Base-by-base conservation (phyloP, 2,113 vertebrate genomes). In the Piaya cayana region DNA sequence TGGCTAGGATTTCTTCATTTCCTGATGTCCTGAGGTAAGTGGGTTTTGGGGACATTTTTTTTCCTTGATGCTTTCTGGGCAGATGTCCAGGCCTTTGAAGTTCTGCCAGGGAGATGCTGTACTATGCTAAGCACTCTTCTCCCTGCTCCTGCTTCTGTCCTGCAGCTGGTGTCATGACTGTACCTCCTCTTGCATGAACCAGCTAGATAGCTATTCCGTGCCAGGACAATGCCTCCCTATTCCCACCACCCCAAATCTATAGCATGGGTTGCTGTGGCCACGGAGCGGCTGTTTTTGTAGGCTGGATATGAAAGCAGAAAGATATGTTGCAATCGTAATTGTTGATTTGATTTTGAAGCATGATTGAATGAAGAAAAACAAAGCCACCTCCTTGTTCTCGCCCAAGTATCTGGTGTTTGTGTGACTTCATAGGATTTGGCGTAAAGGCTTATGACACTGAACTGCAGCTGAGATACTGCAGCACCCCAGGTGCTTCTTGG, bases 91-190 rank as follows among this genome's bases (percentile, higher is more conserved):
- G 42, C 60, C 50, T 43, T 87, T 93, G 85, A 90, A 90, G 82
- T 36, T 86, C 58, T 95, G 88, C 79, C 92, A 90, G 76, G 86
- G 74, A 47, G 88, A 37, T 92, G 63, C 72, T 93, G 65, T 70
- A 63, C 63, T 39, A 47, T 22, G 32, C 49, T 23, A 29, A 71
- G n/a, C 67, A 34, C 0, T 17, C 53, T 88, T 76, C 43, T 92
- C 53, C 74, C 80, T 45, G 39, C 6, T 67, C 88, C 88, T 94
- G 9, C 87, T 94, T 85, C 85, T 94, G 94, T 92, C 80, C 64
- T 91, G 86, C 80, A 75, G 76, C 82, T 92, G 89, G 30, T 81
- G 60, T n/a, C 39, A 60, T 74, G 91, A 59, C 76, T 83, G 55
- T 80, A 80, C 68, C 70, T 86, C 36, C 43, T 49, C 25, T 39